phyloP scores from a whole-genome alignment of 92 coral and sea anemone species.

The Diadumene lineata region DNA sequence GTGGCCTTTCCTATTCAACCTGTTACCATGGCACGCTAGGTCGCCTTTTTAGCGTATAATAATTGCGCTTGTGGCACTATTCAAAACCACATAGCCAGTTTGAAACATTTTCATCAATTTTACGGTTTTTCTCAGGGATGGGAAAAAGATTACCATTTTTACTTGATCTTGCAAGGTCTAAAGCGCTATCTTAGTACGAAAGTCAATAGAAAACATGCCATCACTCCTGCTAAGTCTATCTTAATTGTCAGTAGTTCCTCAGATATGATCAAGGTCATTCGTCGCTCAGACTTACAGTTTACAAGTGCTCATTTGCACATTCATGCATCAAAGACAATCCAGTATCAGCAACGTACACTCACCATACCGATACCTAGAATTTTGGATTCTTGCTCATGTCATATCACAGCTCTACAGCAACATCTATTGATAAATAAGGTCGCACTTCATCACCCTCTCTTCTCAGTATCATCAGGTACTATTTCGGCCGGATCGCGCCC shows the following conservation, averaged over 20 bases:
- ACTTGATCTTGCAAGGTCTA: constrained; percentile 4
- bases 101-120: constrained; percentile 19
- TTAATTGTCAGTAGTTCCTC: neutral
- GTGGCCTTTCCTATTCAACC: constrained; percentile 28
- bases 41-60: constrained; percentile 15
- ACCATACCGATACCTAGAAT: constrained; percentile 14
- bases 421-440: neutral
- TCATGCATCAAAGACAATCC: constrained; percentile 12
- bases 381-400: constrained; percentile 20
- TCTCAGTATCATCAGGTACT: neutral
- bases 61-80: constrained; percentile 22
- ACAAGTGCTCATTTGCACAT: neutral
- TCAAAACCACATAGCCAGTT: constrained; percentile 21
- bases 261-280: neutral
- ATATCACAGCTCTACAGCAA: neutral
- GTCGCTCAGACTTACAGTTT: constrained; percentile 9
- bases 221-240: constrained; percentile 23
- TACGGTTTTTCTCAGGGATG: constrained; percentile 20
- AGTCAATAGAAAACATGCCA: constrained; percentile 10
- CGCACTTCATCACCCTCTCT: neutral
- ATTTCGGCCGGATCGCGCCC: neutral
- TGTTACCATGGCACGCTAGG: constrained; percentile 1
- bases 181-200: constrained; percentile 8
- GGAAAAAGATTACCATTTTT: constrained; percentile 5
- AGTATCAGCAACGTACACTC: neutral